A percentile compares a stretch with the other conserved stretches of the same genome.
Evolutionary conservation across 2,888 invertebrate species (phyloP).

Genomic region (Helobdella robusta): DNA sequence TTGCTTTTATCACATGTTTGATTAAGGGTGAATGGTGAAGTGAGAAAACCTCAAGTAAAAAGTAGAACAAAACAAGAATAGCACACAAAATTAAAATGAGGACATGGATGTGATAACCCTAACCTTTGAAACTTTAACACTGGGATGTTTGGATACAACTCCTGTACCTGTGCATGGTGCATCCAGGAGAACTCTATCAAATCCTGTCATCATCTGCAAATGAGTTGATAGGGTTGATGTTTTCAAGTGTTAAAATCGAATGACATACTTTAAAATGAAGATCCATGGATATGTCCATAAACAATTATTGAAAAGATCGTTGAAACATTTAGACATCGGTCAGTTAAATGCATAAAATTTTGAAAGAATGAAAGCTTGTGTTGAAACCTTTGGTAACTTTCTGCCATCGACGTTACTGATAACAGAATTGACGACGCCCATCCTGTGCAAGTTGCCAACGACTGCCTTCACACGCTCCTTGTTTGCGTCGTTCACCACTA

Average conservation of each 20-base stretch:
- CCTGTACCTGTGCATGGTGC: conserved; percentile 98
- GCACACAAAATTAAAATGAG: too few species aligned
- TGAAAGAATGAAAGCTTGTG: not conserved
- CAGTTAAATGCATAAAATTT: not conserved
- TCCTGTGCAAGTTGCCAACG: conserved; percentile 87
- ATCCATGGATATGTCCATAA: not conserved
- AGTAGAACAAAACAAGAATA: too few species aligned
- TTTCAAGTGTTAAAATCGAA: too few species aligned
- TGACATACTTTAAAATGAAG: too few species aligned
- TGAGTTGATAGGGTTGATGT: too few species aligned
- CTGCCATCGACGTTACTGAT: conserved; percentile 82
- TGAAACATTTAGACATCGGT: too few species aligned
- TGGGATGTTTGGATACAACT: conserved; percentile 90
- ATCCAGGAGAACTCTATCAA: conserved; percentile 88
- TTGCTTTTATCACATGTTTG: too few species aligned
- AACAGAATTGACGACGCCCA: conserved; percentile 87
- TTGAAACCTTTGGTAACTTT: conserved; percentile 60
- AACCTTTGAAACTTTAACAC: conserved; percentile 62
- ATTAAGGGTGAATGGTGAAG: too few species aligned
- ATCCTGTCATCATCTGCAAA: conserved; percentile 70
- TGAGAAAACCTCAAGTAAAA: too few species aligned
- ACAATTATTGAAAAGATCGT: not conserved
- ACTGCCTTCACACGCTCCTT: conserved; percentile 69
- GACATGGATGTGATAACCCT: too few species aligned
- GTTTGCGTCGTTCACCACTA: conserved; percentile 92